Evolutionary conservation across 2,888 invertebrate genomes (phyloP).

Genomic region (Xestia xanthographa): DNA sequence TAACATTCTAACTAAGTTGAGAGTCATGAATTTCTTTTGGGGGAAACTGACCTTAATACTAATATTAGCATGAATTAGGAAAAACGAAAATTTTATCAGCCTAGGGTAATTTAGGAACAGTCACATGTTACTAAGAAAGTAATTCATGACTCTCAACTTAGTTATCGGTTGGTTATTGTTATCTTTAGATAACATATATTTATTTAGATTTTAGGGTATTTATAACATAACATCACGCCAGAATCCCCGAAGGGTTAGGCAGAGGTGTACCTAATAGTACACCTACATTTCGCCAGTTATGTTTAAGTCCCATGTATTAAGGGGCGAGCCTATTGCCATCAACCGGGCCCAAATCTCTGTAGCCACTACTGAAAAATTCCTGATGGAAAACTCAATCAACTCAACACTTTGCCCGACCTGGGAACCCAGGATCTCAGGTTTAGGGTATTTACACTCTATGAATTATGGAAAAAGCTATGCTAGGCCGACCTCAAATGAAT

Average conservation of each 20-base stretch:
- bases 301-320: not conserved
- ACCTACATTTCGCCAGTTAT: not conserved
- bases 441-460: no score
- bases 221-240: not conserved
- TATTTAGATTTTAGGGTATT: not conserved
- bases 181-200: not conserved
- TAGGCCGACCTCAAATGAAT: no score
- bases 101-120: no score
- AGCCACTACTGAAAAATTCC: not conserved
- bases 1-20: constrained; percentile 1
- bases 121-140: no score
- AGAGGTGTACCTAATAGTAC: not conserved
- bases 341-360: not conserved
- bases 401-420: not conserved
- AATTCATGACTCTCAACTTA: no score
- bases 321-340: not conserved
- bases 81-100: no score
- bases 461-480: no score
- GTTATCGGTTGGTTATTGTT: no score
- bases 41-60: no score
- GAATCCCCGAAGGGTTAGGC: not conserved
- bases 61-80: no score
- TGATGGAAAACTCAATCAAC: not conserved
- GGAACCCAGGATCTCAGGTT: not conserved
- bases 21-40: not conserved